Percentiles rank a stretch among this genome's conserved stretches.
Evolutionary conservation across 1,140 invertebrate genomes (phyloP).

Genomic region (Lasioglossum albipes): DNA sequence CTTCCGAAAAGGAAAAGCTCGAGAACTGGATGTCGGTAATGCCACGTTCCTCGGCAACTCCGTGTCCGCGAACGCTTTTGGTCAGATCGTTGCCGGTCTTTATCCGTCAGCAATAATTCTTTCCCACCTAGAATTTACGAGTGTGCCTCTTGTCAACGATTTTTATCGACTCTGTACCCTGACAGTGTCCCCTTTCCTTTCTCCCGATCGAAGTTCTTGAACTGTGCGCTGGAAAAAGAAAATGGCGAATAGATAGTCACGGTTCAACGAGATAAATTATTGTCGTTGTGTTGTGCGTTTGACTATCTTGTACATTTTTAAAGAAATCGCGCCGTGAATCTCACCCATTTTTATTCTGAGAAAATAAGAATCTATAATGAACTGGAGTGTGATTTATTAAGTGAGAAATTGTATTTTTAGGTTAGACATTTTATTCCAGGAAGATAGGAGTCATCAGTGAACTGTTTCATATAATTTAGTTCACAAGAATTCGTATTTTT

Average conservation of each 20-base stretch:
- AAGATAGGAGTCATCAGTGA: background rate
- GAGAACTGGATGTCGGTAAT: constrained; percentile 33
- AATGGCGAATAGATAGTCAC: background rate
- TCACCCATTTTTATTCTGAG: background rate
- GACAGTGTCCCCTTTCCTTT: background rate
- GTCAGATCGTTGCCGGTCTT: constrained; percentile 29
- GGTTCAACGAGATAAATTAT: constrained; percentile 18
- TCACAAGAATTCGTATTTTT: too few species aligned
- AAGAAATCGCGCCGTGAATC: background rate
- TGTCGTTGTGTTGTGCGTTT: background rate
- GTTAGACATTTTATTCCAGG: background rate
- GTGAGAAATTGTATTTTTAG: too few species aligned
- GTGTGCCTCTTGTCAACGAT: constrained; percentile 30
- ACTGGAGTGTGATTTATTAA: too few species aligned
- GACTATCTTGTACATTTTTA: background rate
- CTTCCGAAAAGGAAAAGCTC: constrained; percentile 19
- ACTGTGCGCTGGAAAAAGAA: background rate
- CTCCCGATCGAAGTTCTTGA: background rate
- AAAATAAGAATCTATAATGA: background rate
- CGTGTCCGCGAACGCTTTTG: constrained; percentile 17
- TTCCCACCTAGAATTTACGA: constrained; percentile 34
- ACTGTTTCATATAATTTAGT: too few species aligned
- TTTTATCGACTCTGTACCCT: constrained; percentile 24
- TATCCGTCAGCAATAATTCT: constrained; percentile 38
- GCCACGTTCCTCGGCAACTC: constrained; percentile 17